phyloP scores from a whole-genome alignment of 2,888 invertebrate species.

The Rhagonycha fulva region DNA sequence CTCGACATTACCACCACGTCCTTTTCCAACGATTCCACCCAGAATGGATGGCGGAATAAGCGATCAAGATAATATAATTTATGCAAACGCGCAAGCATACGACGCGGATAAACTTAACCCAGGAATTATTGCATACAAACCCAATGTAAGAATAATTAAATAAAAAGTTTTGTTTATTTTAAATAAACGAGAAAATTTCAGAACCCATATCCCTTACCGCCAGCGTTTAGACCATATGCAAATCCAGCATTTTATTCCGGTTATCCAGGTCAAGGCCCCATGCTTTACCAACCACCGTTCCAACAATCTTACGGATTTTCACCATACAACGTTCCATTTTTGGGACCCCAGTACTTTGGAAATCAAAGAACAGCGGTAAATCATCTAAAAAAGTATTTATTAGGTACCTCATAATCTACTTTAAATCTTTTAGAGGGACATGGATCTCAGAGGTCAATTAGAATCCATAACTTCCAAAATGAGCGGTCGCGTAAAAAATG shows the following conservation, averaged over 20 bases:
- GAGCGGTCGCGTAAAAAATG: slow-evolving; percentile 62
- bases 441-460: slow-evolving; percentile 65
- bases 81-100: slow-evolving; percentile 46
- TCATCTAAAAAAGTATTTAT: neutral
- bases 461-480: slow-evolving; percentile 62
- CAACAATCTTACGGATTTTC: slow-evolving; percentile 35
- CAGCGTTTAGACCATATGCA: slow-evolving; percentile 59
- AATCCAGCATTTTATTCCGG: slow-evolving; percentile 58
- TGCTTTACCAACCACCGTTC: slow-evolving; percentile 51
- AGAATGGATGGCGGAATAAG: slow-evolving; percentile 23
- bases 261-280: slow-evolving; percentile 53
- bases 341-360: slow-evolving; percentile 53
- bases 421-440: slow-evolving; percentile 58
- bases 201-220: slow-evolving; percentile 46
- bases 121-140: slow-evolving; percentile 62
- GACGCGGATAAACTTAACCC: slow-evolving; percentile 60
- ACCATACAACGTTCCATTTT: slow-evolving; percentile 48
- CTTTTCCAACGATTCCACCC: slow-evolving; percentile 18
- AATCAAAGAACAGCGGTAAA: slow-evolving; percentile 62
- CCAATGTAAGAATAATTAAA: slow-evolving; percentile 34
- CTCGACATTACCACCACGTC: slow-evolving; percentile 20
- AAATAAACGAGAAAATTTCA: slow-evolving; percentile 21
- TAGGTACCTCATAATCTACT: neutral
- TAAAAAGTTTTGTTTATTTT: neutral
- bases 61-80: slow-evolving; percentile 37